Base-by-base conservation (phyloP, 1,140 invertebrate species). In the Brachionus asplanchnoidis region DNA sequence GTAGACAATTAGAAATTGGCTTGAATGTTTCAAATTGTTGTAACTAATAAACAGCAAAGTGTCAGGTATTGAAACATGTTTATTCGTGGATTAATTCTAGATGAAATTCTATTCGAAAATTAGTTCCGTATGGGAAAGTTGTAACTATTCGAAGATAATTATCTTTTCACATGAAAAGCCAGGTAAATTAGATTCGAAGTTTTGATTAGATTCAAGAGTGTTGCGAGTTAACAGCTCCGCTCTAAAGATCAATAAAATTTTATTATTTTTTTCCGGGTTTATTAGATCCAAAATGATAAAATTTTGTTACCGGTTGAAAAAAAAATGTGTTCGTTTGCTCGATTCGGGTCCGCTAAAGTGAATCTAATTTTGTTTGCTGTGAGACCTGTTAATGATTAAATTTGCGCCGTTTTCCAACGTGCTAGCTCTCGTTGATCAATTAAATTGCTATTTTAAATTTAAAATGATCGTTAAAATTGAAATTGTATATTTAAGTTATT, bases 1-100 rank as follows among this genome's bases (percentile, higher is more conserved):
- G 40, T 23, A 20, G 32, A 36, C 68, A 42, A 42, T 73, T 73
- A 73, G 26, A 73, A 42, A 73, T 73, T 73, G 68, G 20, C 32
- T 50, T 50, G 32, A 9, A 50, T 46, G 14, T 77, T 77, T 77
- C 73, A 77, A 77, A 77, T 77, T 26, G 73, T 50, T 77, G 73
- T 77, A 77, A 50, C 42, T 50, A 46, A 77, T 77, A 77, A 77
- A 77, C 73, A 77, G 7, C 28, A 44, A 77, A 77, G 73, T 77
- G 73, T 28, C 73, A 77, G 73, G 2, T 50, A 50, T 28, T 20
- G 44, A 77, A 50, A 77, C 73, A 77, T 77, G 40, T 77, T 77
- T 46, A 77, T 77, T 77, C 12, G 12, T 50, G 32, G 12, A 36
- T 73, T 17, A 17, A 36, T n/a, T 73, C 17, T 42, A 73, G 23